phyloP scores from a whole-genome alignment of 2,113 vertebrate genomes.

The Dissostichus mawsoni region DNA sequence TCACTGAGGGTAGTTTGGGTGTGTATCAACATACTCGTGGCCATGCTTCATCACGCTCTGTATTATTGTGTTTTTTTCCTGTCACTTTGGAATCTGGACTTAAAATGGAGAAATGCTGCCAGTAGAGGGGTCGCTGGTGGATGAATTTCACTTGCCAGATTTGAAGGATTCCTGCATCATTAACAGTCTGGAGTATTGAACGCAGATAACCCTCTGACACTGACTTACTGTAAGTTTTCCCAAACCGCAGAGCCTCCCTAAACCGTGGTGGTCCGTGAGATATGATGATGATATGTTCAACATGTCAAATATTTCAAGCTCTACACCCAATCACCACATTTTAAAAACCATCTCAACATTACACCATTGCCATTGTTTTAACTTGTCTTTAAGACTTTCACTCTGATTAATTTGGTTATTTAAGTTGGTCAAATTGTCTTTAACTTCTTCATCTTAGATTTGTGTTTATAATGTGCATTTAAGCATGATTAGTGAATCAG shows the following conservation, averaged over 20 bases:
- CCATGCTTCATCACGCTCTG: conserved; percentile 39
- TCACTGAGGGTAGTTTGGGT: neutral
- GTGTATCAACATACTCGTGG: conserved; percentile 28
- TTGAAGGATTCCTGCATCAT: conserved; percentile 54
- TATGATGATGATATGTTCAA: neutral
- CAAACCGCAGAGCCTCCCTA: conserved; percentile 6
- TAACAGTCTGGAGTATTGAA: conserved; percentile 47
- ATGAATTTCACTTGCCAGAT: conserved; percentile 54
- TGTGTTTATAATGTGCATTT: neutral
- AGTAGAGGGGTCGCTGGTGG: neutral
- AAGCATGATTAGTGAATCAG: neutral
- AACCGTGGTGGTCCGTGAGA: neutral
- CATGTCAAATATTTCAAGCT: neutral
- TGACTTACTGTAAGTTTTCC: conserved; percentile 26
- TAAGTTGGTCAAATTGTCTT: neutral
- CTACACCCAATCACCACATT: neutral
- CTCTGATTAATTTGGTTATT: neutral
- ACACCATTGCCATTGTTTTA: neutral
- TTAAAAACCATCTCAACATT: neutral
- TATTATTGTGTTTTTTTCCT: conserved; percentile 46
- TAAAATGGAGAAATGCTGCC: conserved; percentile 42
- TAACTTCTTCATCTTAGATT: neutral
- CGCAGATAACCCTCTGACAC: conserved; percentile 30
- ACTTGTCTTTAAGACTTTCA: neutral
- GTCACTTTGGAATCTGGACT: conserved; percentile 50